A percentile compares a stretch with the other conserved stretches of the same genome.
Evolutionary conservation across 2,113 vertebrate genomes (phyloP).

Genomic region (Okapia johnstoni): DNA sequence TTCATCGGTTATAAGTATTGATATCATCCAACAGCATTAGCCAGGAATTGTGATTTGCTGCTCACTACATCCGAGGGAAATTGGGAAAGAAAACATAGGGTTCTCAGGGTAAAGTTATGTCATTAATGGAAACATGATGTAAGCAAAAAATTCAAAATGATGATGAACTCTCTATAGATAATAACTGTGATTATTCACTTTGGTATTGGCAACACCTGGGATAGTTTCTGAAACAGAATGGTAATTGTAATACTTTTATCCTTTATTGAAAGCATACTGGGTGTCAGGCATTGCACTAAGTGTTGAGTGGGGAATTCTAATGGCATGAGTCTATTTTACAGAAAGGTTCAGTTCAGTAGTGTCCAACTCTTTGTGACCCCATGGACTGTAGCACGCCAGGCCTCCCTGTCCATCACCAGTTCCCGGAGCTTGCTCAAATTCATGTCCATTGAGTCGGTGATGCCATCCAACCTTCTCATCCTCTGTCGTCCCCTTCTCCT

Average conservation of each 20-base stretch:
- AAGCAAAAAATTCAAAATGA: not conserved
- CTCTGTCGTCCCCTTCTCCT: not conserved
- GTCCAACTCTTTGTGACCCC: not conserved
- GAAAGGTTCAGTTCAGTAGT: not conserved
- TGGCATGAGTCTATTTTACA: not conserved
- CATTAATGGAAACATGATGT: not conserved
- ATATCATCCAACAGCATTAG: not conserved
- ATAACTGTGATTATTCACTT: not conserved
- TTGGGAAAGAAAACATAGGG: not conserved
- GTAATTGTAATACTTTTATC: not conserved
- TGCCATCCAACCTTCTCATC: not conserved
- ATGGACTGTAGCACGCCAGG: accelerated
- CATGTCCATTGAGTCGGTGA: not conserved
- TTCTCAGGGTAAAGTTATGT: not conserved
- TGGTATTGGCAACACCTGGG: not conserved
- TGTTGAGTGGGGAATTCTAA: not conserved
- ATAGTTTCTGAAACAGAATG: not conserved
- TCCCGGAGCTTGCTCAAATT: not conserved
- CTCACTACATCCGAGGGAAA: not conserved
- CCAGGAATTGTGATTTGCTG: not conserved
- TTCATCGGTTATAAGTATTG: not conserved
- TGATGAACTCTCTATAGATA: not conserved
- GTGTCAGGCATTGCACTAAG: not conserved
- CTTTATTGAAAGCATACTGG: not conserved
- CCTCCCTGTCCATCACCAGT: not conserved